Percentiles rank a stretch among this genome's conserved stretches.
Evolutionary conservation across 2,113 vertebrate species (phyloP).

Genomic region (Prionailurus bengalensis): DNA sequence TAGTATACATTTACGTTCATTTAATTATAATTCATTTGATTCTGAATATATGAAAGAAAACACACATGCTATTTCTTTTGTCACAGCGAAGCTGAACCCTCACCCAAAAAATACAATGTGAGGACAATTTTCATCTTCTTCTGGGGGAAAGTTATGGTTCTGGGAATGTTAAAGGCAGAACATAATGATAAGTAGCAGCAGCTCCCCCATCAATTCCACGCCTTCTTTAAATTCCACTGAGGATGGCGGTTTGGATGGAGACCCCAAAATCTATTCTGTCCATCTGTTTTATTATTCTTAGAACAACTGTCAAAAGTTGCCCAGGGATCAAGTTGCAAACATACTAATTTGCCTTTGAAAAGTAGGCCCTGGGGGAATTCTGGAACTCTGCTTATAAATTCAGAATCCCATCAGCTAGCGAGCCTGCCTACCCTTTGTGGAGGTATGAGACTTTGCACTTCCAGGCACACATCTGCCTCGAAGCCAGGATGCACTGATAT

Average conservation of each 20-base stretch:
- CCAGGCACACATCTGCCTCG: conserved; percentile 81
- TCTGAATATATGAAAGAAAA: conserved; percentile 52
- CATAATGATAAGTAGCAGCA: conserved; percentile 11
- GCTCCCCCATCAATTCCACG: background rate
- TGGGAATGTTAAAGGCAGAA: conserved; percentile 1
- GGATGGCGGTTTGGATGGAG: conserved; percentile 82
- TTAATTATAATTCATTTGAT: conserved; percentile 43
- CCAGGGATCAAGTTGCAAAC: conserved; percentile 86
- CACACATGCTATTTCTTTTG: background rate
- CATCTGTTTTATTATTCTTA: conserved; percentile 87
- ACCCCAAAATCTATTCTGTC: conserved; percentile 86
- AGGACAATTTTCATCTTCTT: conserved; percentile 40
- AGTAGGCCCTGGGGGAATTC: conserved; percentile 85
- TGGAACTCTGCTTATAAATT: conserved; percentile 85
- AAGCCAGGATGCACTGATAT: conserved; percentile 57
- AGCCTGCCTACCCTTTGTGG: conserved; percentile 78
- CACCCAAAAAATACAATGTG: background rate
- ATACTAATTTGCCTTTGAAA: conserved; percentile 87
- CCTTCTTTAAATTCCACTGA: conserved; percentile 83
- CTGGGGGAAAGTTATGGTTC: conserved; percentile 2
- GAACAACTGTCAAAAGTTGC: conserved; percentile 87
- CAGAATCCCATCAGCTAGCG: conserved; percentile 74
- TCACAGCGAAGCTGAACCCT: conserved; percentile 38
- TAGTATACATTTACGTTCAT: background rate
- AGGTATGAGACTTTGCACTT: conserved; percentile 82